Percentiles rank a stretch among this genome's conserved stretches.
These are phyloP conservation scores for Netelia melanura DNA, from an alignment of 2,888 invertebrate species.

Conservation along the genomic window DNA sequence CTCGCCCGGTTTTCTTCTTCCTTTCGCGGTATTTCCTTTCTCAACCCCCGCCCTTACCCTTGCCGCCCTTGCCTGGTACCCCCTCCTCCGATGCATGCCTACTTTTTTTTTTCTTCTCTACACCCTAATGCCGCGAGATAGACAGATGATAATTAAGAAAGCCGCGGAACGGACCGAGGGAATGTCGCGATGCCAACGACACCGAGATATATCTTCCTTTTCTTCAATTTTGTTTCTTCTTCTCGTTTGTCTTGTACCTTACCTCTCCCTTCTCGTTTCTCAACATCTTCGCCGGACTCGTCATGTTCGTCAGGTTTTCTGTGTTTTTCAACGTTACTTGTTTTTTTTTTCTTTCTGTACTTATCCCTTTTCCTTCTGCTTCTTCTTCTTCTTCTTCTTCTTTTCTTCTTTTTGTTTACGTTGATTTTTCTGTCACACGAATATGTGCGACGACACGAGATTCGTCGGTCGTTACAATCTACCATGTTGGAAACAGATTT, in stretches of 20 bases:
- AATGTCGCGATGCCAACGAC: slow-evolving; percentile 78
- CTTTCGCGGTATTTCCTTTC: slow-evolving; percentile 49
- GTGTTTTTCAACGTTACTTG: slow-evolving; percentile 45
- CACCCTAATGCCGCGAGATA: slow-evolving; percentile 81
- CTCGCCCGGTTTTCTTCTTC: slow-evolving; percentile 50
- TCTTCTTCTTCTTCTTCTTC: slow-evolving; percentile 62
- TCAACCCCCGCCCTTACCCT: slow-evolving; percentile 43
- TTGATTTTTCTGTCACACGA: background rate
- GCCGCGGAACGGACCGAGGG: slow-evolving; percentile 82
- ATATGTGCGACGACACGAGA: too few relatives aligned
- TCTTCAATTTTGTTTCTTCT: slow-evolving; percentile 4
- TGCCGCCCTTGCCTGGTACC: slow-evolving; percentile 49
- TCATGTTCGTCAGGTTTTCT: slow-evolving; percentile 24
- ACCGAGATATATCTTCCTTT: slow-evolving; percentile 42
- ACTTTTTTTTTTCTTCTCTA: slow-evolving; percentile 68
- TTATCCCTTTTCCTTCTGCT: slow-evolving; percentile 28
- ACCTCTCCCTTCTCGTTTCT: background rate
- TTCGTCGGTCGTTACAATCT: too few relatives aligned
- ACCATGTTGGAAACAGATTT: background rate
- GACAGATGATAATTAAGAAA: slow-evolving; percentile 85
- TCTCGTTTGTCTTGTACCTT: background rate
- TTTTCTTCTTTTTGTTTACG: slow-evolving; percentile 31
- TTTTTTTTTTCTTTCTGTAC: slow-evolving; percentile 14
- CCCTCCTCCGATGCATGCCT: slow-evolving; percentile 54
- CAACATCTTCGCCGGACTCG: background rate